Percentiles rank a stretch among this genome's conserved stretches.
These are phyloP conservation scores for Galeopsomyia nigrocyanea DNA, from an alignment of 2,888 invertebrate genomes.

Conservation along the genomic window DNA sequence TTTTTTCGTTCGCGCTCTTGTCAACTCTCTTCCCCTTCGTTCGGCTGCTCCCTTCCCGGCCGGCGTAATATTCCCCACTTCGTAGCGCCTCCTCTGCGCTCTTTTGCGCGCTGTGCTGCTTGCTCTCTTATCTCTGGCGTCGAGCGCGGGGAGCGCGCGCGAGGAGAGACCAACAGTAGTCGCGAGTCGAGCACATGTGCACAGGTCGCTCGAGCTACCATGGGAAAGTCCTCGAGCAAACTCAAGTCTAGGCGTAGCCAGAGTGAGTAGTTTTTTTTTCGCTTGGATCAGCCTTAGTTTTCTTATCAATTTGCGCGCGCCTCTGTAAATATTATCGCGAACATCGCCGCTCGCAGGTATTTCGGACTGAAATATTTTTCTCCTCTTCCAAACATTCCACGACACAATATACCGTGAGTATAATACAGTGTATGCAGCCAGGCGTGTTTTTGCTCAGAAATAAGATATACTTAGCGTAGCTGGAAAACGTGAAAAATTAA, in stretches of 20 bases:
- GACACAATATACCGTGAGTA: too few species aligned
- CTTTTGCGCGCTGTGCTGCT: slow-evolving; percentile 1
- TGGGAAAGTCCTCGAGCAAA: slow-evolving; percentile 64
- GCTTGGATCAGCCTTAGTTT: neutral
- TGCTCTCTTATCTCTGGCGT: neutral
- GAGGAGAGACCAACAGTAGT: neutral
- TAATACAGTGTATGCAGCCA: too few species aligned
- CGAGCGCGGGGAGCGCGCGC: slow-evolving; percentile 2
- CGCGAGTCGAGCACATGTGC: slow-evolving; percentile 1
- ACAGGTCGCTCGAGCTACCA: slow-evolving; percentile 34
- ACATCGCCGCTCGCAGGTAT: too few species aligned
- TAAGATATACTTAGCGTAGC: too few species aligned
- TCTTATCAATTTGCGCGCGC: too few species aligned
- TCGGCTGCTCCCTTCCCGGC: neutral
- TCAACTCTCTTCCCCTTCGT: neutral
- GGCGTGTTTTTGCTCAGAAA: too few species aligned
- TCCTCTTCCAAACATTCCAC: too few species aligned
- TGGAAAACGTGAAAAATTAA: too few species aligned
- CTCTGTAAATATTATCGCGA: too few species aligned
- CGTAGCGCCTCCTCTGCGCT: neutral
- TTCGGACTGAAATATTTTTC: too few species aligned
- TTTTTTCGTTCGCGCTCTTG: too few species aligned
- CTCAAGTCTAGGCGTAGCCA: slow-evolving; percentile 60
- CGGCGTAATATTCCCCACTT: slow-evolving; percentile 13
- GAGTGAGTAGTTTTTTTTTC: slow-evolving; percentile 58